phyloP scores from a whole-genome alignment of 2,888 invertebrate species.

The Acanthosoma haemorrhoidale region DNA sequence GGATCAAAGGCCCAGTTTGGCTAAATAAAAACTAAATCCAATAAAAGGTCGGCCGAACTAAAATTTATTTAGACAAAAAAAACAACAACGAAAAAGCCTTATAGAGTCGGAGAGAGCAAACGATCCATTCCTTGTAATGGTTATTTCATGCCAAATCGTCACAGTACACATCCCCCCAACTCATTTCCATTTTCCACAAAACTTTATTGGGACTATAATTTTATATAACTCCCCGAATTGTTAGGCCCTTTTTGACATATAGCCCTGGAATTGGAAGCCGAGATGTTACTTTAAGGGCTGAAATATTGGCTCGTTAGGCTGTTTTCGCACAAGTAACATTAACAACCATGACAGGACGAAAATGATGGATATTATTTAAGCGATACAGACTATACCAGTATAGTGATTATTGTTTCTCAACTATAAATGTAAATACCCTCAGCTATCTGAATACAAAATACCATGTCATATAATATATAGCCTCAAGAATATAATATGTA shows the following conservation, averaged over 20 bases:
- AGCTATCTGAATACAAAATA: too few relatives aligned
- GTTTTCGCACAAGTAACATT: neutral
- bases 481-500: too few relatives aligned
- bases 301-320: neutral
- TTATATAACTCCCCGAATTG: constrained; percentile 10
- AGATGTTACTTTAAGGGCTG: neutral
- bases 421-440: too few relatives aligned
- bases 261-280: neutral
- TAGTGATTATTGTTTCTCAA: too few relatives aligned
- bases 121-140: neutral
- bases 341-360: neutral
- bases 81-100: too few relatives aligned
- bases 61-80: too few relatives aligned
- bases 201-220: constrained; percentile 8
- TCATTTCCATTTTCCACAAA: neutral
- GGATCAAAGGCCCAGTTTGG: too few relatives aligned
- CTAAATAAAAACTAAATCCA: neutral
- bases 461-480: too few relatives aligned
- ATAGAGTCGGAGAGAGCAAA: too few relatives aligned
- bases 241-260: neutral
- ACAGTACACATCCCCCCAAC: too few relatives aligned
- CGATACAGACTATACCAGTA: too few relatives aligned
- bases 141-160: neutral
- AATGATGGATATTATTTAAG: constrained; percentile 9
- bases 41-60: neutral